Conservation (phyloP, 2,888 invertebrate species). For the Xylophagus ater region DNA sequence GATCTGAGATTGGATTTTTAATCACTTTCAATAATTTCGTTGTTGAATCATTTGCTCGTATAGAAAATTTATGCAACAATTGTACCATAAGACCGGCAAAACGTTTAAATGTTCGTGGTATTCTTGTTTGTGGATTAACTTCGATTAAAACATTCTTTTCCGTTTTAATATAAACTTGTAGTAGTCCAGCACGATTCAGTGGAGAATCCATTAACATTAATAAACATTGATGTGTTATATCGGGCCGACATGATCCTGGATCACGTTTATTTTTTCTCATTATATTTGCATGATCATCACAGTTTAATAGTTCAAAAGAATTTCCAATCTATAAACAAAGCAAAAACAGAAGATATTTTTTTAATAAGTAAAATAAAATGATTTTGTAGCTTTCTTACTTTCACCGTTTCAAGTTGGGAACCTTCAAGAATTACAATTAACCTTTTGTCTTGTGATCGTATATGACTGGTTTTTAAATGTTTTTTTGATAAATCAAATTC, state of each 20-base stretch:
- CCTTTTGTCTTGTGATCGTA: constrained; percentile 77
- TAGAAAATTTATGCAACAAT: constrained; percentile 85
- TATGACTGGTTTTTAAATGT: constrained; percentile 65
- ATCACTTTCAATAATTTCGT: constrained; percentile 89
- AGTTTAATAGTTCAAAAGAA: constrained; percentile 81
- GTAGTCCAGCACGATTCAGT: constrained; percentile 82
- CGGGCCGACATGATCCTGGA: constrained; percentile 82
- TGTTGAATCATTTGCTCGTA: constrained; percentile 80
- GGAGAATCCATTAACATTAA: constrained; percentile 97
- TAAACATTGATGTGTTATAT: constrained; percentile 94
- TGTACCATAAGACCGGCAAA: constrained; percentile 98
- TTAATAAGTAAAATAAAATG: not conserved
- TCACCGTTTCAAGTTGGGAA: constrained; percentile 91
- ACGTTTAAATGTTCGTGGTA: constrained; percentile 92
- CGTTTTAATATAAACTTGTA: constrained; percentile 92
- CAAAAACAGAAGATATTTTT: not conserved
- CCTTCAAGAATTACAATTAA: constrained; percentile 86
- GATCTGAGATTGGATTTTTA: constrained; percentile 89
- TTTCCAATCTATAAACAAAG: constrained; percentile 58
- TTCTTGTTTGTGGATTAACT: constrained; percentile 92
- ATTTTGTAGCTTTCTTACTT: too few relatives aligned
- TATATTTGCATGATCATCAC: constrained; percentile 81
- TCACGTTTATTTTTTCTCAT: constrained; percentile 79
- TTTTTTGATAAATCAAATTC: constrained; percentile 70
- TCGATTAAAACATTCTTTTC: constrained; percentile 88